These are phyloP conservation scores for Hyposoter didymator DNA, from an alignment of 2,888 invertebrate species.

Conservation along the genomic window DNA sequence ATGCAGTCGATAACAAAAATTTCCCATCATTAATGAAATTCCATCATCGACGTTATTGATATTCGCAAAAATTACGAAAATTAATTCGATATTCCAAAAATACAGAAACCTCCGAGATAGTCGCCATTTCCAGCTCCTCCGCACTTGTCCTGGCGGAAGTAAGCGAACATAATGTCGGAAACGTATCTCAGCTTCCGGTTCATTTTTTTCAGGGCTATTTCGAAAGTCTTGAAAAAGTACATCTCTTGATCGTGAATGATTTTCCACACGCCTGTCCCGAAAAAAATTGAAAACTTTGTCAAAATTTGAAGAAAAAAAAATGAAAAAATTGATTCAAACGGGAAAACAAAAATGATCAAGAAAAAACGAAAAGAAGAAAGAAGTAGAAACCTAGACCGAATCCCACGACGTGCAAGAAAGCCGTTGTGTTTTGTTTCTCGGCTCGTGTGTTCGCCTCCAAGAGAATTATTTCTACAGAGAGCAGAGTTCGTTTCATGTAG, in stretches of 20 bases:
- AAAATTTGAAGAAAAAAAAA: neutral
- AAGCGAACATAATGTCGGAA: conserved; percentile 88
- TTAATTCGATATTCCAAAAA: neutral
- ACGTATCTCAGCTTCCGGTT: conserved; percentile 85
- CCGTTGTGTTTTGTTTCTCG: conserved; percentile 84
- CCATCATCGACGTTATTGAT: too few relatives aligned
- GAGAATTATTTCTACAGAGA: conserved; percentile 86
- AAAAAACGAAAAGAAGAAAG: neutral
- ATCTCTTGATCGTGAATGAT: conserved; percentile 87
- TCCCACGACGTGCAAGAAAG: conserved; percentile 89
- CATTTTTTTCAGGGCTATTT: conserved; percentile 86
- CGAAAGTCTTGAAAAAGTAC: conserved; percentile 88
- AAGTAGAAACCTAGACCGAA: conserved; percentile 84
- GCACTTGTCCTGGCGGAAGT: conserved; percentile 85
- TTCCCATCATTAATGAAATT: neutral
- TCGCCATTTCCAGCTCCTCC: conserved; percentile 85
- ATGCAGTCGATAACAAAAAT: neutral
- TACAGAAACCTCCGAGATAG: conserved; percentile 78
- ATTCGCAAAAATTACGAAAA: neutral
- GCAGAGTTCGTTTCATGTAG: conserved; percentile 81
- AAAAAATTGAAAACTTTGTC: neutral
- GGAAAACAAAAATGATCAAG: neutral
- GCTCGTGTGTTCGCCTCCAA: conserved; percentile 88
- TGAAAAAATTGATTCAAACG: neutral
- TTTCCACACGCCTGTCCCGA: conserved; percentile 87